These are phyloP conservation scores for Macrosiphum euphorbiae DNA, from an alignment of 2,888 invertebrate species.

Conservation along the genomic window DNA sequence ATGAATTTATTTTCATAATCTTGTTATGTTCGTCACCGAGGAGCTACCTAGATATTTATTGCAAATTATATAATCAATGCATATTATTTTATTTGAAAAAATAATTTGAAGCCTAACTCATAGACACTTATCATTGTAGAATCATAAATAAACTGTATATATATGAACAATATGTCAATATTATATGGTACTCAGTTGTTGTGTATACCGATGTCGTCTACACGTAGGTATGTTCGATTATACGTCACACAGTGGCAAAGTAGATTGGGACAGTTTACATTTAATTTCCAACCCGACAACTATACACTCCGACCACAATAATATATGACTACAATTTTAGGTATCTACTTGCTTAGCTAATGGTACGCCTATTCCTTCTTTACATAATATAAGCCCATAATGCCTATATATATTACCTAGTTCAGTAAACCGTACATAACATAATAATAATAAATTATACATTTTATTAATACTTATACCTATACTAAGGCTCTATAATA, in stretches of 20 bases:
- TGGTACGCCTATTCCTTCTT: too few relatives aligned
- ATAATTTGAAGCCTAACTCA: background rate
- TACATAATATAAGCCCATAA: background rate
- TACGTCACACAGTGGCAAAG: too few relatives aligned
- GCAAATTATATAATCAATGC: background rate
- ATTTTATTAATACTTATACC: background rate
- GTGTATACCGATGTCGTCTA: too few relatives aligned
- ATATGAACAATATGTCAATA: background rate
- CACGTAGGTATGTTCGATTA: too few relatives aligned
- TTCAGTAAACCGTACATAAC: background rate
- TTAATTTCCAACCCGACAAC: too few relatives aligned
- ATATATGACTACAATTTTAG: too few relatives aligned
- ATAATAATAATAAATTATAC: too few relatives aligned
- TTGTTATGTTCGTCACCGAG: background rate
- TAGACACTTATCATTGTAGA: background rate
- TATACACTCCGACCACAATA: too few relatives aligned
- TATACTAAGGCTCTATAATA: background rate
- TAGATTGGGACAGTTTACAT: too few relatives aligned
- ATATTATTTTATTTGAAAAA: background rate
- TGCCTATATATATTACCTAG: background rate
- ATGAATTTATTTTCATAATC: conserved; percentile 1
- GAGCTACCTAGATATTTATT: background rate
- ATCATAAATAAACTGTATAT: background rate
- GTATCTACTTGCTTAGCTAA: too few relatives aligned
- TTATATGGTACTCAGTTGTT: too few relatives aligned